Base-by-base conservation (phyloP, 2,113 vertebrate species). In the Glareola pratincola region DNA sequence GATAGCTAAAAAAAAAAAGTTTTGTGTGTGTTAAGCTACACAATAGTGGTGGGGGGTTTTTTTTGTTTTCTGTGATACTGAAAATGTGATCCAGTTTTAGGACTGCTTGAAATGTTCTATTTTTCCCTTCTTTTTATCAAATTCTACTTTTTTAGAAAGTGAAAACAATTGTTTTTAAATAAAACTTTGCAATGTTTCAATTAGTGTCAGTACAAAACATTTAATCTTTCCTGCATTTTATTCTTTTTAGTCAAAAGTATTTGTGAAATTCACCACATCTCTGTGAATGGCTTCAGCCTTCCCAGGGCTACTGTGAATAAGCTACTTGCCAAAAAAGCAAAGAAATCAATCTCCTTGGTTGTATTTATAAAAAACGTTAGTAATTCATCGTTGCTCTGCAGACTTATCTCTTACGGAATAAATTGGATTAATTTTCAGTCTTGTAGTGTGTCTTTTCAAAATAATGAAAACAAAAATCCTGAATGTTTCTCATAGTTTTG, bases 311-410 rank as follows among this genome's bases (percentile, higher is more conserved):
- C 73, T 74, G 39, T 68, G 80, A 82, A 78, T 68, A 67, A 91
- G 24, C 73, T 39, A 3, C 63, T 75, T 87, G 60, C 66, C 87
- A 91, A 89, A 68, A 68, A 75, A 68, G 47, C 73, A 36, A 60
- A 78, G 30, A 75, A 97, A 94, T 94, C 39, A 68, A 78, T 94
- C 72, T 88, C 7, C 60, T 90, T 0, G 0, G 43, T 75, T 87
- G 51, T 95, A 81, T 87, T 96, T 96, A 84, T 89, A 95, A 93
- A 91, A 54, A 87, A 71, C 60, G 43, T 57, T 5, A 86, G 56
- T 76, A 92, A 77, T 87, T 86, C 43, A 12, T 41, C 26, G 12
- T 48, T 88, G 50, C 77, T 88, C 93, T 96, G 43, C 72, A 75
- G 68, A 75, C 21, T 20, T 83, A 30, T 34, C 43, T 94, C 41